These are phyloP conservation scores for Bacillus rossius DNA, from an alignment of 1,140 invertebrate species.

Conservation along the genomic window DNA sequence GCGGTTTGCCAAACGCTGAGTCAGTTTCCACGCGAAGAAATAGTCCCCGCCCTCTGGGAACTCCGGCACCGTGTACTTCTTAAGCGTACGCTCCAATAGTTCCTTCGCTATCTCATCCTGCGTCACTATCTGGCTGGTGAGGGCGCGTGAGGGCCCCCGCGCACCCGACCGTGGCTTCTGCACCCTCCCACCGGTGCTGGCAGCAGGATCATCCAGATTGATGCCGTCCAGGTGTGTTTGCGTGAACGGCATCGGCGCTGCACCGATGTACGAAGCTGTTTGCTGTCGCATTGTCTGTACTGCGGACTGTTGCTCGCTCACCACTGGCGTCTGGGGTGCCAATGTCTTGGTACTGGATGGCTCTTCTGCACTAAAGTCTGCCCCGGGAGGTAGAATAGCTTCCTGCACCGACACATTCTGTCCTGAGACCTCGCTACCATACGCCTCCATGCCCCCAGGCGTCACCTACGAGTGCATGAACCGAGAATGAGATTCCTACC, in stretches of 20 bases:
- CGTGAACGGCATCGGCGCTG: slow-evolving; percentile 10
- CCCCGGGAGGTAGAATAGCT: too few relatives aligned
- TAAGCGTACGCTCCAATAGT: slow-evolving; percentile 40
- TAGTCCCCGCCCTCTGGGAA: slow-evolving; percentile 39
- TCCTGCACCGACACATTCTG: too few relatives aligned
- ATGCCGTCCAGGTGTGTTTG: slow-evolving; percentile 26
- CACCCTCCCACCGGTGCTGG: slow-evolving; percentile 19
- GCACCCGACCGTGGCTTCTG: slow-evolving; percentile 42
- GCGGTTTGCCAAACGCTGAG: slow-evolving; percentile 43
- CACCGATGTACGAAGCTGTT: not conserved
- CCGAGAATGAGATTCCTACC: too few relatives aligned
- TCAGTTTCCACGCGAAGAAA: slow-evolving; percentile 45
- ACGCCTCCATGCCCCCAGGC: too few relatives aligned
- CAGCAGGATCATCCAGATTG: slow-evolving; percentile 24
- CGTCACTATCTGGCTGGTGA: slow-evolving; percentile 44
- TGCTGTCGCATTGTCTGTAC: slow-evolving; percentile 1
- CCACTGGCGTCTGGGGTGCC: too few relatives aligned
- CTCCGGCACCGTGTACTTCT: slow-evolving; percentile 26
- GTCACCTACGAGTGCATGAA: too few relatives aligned
- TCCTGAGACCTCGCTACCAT: too few relatives aligned
- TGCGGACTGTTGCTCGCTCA: too few relatives aligned
- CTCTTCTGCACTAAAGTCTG: too few relatives aligned
- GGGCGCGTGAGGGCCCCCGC: slow-evolving; percentile 41
- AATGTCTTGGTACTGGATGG: too few relatives aligned
- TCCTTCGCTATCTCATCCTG: slow-evolving; percentile 45